Evolutionary conservation across 1,140 invertebrate species (phyloP).

Genomic region (Leptoteleia sp.): DNA sequence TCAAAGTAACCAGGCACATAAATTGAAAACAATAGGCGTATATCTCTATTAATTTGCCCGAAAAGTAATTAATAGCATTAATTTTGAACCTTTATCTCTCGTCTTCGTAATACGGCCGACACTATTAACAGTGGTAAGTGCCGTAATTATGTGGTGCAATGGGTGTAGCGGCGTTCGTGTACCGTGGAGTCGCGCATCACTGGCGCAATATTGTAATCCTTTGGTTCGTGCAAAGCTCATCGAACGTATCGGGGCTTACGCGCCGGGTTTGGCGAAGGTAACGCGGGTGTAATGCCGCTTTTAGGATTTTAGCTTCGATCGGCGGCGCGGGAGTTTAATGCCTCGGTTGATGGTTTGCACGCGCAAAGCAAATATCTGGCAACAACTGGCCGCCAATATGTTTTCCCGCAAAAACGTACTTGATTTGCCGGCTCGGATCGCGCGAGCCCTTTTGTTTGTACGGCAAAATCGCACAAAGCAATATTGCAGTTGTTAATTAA

Average conservation of each 20-base stretch:
- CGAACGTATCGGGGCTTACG: constrained; percentile 30
- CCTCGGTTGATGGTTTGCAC: constrained; percentile 53
- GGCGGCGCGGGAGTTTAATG: constrained; percentile 57
- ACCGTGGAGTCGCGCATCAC: constrained; percentile 6
- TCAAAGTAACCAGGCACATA: too few relatives aligned
- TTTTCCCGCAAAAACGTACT: constrained; percentile 53
- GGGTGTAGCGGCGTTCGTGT: background rate
- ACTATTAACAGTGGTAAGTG: background rate
- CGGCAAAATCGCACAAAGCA: constrained; percentile 19
- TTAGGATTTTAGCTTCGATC: constrained; percentile 54
- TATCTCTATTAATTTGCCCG: too few relatives aligned
- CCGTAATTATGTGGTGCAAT: constrained; percentile 1
- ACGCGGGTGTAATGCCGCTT: constrained; percentile 35
- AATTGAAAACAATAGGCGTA: too few relatives aligned
- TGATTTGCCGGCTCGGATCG: constrained; percentile 32
- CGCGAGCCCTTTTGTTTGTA: constrained; percentile 34
- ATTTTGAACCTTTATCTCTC: too few relatives aligned
- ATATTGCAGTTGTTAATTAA: constrained; percentile 44
- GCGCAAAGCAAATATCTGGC: constrained; percentile 47
- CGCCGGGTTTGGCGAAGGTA: constrained; percentile 33
- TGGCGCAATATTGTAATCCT: constrained; percentile 59
- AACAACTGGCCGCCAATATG: constrained; percentile 57
- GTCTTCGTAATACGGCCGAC: too few relatives aligned
- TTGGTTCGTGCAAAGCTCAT: constrained; percentile 44
- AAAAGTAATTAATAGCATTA: too few relatives aligned